Base-by-base conservation (phyloP, 2,113 vertebrate genomes). In the Ceyx melanurus region DNA sequence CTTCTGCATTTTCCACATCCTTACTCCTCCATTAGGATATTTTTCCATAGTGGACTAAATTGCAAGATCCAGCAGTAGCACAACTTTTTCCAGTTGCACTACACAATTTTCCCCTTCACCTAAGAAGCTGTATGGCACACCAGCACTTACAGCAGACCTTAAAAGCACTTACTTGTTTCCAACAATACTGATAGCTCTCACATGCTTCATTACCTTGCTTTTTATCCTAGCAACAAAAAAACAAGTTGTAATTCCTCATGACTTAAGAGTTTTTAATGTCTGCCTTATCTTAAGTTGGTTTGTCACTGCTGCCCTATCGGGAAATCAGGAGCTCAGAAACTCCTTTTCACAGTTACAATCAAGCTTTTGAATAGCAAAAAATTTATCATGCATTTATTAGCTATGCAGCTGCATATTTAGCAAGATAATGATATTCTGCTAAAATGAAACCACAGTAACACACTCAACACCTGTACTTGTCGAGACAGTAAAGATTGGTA, bases 401-500 rank as follows among this genome's bases (percentile, higher is more conserved):
- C 15, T 66, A 62, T n/a, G 20, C 75, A 91, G 81, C 51, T 74
- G 51, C 56, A 70, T 33, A 79, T 83, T 90, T 71, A 74, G 43
- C 28, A 64, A 88, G 35, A 22, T 50, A 75, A 83, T 57, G 45
- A 60, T 71, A 73, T 50, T 28, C 31, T 28, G 29, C 25, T 75
- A 81, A 86, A 86, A 88, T 48, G n/a, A 72, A 95, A 53, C 35
- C 43, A 74, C 25, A 88, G 33, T 42, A 88, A 70, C 37, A 78
- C 6, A 48, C 54, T 74, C 46, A 56, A 76, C 37, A 88, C 57
- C 65, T 91, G 56, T 35, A 68, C 88, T 77, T 81, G 61, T 80
- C 86, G 23, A 86, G 57, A 74, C 7, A 29, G 53, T n/a, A 91
- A 86, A 76, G 22, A 83, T 0, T 23, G 35, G 10, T 33, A 45